phyloP scores from a whole-genome alignment of 2,113 vertebrate genomes.

The Phasianus colchicus region DNA sequence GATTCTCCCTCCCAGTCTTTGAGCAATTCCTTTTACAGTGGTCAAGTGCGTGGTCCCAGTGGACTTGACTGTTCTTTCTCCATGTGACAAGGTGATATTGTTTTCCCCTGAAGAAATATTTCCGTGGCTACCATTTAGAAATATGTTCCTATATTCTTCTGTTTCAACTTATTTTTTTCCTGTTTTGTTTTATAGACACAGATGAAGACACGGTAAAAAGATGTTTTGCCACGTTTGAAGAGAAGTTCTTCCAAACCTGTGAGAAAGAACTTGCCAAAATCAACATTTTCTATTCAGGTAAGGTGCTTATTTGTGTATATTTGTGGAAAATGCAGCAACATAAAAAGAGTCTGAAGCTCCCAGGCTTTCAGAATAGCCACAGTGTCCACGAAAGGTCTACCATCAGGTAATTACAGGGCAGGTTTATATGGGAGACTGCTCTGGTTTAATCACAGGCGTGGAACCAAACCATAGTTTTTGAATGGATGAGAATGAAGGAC shows the following conservation, averaged over 20 bases:
- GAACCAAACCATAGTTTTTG: not conserved
- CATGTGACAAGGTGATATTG: not conserved
- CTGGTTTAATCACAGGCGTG: not conserved
- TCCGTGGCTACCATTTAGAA: slow-evolving; percentile 1
- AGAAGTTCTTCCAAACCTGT: slow-evolving; percentile 98
- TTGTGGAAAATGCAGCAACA: not conserved
- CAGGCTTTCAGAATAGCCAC: not conserved
- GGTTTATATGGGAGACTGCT: not conserved
- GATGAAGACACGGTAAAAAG: slow-evolving; percentile 97
- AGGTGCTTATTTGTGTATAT: slow-evolving; percentile 56
- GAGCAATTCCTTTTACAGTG: not conserved
- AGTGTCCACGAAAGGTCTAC: not conserved
- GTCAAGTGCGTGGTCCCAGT: not conserved
- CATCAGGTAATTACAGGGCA: not conserved
- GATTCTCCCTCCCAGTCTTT: not conserved
- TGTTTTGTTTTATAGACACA: slow-evolving; percentile 83
- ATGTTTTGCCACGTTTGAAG: slow-evolving; percentile 99
- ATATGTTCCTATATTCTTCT: not conserved
- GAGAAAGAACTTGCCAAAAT: slow-evolving; percentile 99
- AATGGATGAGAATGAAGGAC: not conserved
- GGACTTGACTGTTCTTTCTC: slow-evolving; percentile 1
- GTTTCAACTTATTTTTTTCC: slow-evolving; percentile 6
- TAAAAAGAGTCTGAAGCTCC: not conserved
- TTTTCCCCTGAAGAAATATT: not conserved
- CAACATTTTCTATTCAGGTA: slow-evolving; percentile 99